Base-by-base conservation (phyloP, 2,888 invertebrate species). In the Trissolcus brochymenae region DNA sequence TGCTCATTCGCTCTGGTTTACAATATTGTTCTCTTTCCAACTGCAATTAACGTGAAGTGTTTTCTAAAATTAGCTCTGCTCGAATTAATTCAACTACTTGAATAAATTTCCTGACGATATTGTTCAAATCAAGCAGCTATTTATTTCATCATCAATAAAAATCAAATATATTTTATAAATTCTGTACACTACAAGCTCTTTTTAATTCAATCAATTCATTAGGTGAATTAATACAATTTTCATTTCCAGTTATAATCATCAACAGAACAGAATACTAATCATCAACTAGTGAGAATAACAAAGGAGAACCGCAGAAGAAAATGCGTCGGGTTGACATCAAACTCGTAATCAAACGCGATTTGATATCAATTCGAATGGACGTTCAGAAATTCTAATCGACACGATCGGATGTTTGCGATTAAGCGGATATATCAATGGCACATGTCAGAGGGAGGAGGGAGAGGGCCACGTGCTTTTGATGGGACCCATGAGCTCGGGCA, bases 401-500 rank as follows among this genome's bases (percentile, higher is more conserved):
- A 16, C 54, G 25, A n/a, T 62, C 57, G 29, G 21, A 43, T 41
- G 43, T 41, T 51, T 53, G 21, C 19, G 29, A 16, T 49, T 19
- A 46, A 51, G 7, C 21, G 25, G 46, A 60, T 29, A 25, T 25
- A 62, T 14, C 19, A 19, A 54, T 43, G 49, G 35, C 76, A 62
- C 61, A 72, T 65, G 59, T 54, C 64, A 25, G 11, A 11, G 35
- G 35, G 35, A 11, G 29, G 14, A 25, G 11, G 2, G 35, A 11
- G 35, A 11, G 29, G 14, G 9, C 60, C 66, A 66, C 55, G 55
- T 73, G 73, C 60, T 59, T 67, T 74, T 57, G 60, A 57, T 14
- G 55, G 50, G 46, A 41, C 65, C 62, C 57, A 59, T 61, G 72
- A 62, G 66, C 59, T 68, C 61, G 77, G 67, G 55, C 61, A 79